These are phyloP conservation scores for Synergus umbraculus DNA, from an alignment of 2,888 invertebrate genomes.

Conservation along the genomic window DNA sequence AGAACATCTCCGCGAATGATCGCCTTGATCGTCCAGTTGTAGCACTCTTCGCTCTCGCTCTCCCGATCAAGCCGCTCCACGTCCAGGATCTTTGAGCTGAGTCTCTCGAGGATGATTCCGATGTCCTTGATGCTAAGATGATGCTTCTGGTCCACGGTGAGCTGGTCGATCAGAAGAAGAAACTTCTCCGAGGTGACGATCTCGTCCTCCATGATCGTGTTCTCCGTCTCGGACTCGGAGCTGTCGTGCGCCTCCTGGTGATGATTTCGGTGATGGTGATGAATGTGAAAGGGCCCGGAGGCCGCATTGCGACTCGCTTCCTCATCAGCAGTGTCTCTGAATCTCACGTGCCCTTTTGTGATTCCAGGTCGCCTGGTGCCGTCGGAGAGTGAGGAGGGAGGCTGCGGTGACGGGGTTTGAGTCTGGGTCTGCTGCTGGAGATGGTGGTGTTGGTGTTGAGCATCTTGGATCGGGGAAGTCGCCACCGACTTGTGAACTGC, in stretches of 20 bases:
- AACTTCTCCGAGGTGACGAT: conserved; percentile 94
- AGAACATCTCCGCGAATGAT: conserved; percentile 94
- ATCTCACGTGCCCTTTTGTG: conserved; percentile 89
- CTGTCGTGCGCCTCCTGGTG: conserved; percentile 85
- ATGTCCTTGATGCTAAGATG: conserved; percentile 96
- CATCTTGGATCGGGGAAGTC: conserved; percentile 94
- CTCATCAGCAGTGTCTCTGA: conserved; percentile 86
- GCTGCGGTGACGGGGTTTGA: conserved; percentile 82
- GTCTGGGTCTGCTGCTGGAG: conserved; percentile 71
- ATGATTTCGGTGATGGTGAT: conserved; percentile 67
- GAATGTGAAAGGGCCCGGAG: conserved; percentile 57
- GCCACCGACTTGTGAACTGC: conserved; percentile 95
- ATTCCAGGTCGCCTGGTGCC: conserved; percentile 78
- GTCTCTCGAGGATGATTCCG: conserved; percentile 94
- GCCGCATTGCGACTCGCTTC: conserved; percentile 72
- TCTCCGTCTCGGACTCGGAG: conserved; percentile 95
- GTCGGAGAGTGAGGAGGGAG: conserved; percentile 77
- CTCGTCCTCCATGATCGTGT: conserved; percentile 95
- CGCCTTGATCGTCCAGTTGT: conserved; percentile 98
- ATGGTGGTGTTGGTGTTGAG: conserved; percentile 78
- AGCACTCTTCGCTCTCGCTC: conserved; percentile 94
- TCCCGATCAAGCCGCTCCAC: conserved; percentile 95
- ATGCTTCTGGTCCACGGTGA: conserved; percentile 94
- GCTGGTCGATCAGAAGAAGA: conserved; percentile 93
- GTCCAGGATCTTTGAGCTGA: conserved; percentile 95